Evolutionary conservation across 2,113 vertebrate species (phyloP).

Genomic region (Mormyrus lacerda): DNA sequence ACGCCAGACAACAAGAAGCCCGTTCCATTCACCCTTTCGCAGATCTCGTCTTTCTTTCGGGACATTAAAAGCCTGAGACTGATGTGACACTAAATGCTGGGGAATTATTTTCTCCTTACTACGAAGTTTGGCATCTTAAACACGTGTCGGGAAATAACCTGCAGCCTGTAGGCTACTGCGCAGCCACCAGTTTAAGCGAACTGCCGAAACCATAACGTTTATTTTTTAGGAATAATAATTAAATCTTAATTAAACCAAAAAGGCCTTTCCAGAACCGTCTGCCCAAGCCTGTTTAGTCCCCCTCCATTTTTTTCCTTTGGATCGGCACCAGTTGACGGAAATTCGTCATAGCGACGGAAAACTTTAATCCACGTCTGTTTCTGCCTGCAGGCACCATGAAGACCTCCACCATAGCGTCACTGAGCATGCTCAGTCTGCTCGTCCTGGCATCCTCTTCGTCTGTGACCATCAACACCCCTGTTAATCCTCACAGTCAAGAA

Average conservation of each 20-base stretch:
- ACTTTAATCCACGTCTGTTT: background rate
- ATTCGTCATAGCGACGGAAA: background rate
- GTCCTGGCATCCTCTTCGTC: background rate
- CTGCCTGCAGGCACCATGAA: slow-evolving; percentile 31
- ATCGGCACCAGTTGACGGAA: background rate
- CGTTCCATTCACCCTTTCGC: no score
- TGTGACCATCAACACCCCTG: background rate
- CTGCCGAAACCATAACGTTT: no score
- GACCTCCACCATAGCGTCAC: background rate
- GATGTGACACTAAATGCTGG: no score
- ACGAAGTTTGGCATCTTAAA: no score
- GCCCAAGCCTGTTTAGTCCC: background rate
- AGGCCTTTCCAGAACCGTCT: background rate
- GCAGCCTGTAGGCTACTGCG: no score
- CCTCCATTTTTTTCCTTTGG: background rate
- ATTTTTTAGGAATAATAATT: background rate
- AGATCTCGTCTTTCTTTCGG: no score
- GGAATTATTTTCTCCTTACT: no score
- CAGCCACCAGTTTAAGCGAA: no score
- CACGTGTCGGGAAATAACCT: no score
- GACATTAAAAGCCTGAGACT: no score
- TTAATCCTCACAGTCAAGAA: accelerated
- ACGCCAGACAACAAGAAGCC: no score
- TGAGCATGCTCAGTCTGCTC: slow-evolving; percentile 5
- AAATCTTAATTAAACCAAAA: background rate